phyloP scores from a whole-genome alignment of 2,888 invertebrate genomes.

The Leptopterna dolabrata region DNA sequence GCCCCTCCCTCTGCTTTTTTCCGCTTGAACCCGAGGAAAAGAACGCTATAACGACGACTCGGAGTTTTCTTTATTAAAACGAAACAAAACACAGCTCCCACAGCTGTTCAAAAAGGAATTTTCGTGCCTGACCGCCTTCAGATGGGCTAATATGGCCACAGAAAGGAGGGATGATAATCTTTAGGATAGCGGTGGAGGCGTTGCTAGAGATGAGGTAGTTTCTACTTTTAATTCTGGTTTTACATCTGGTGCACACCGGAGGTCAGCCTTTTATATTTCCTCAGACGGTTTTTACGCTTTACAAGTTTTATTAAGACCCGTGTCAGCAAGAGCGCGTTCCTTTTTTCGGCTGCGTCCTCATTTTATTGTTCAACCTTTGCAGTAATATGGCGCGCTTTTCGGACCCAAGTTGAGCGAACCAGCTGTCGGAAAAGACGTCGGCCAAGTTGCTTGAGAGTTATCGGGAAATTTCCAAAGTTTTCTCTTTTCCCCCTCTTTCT shows the following conservation, averaged over 20 bases:
- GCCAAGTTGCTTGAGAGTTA: neutral
- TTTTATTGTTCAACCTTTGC: conserved; percentile 16
- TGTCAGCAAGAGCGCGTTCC: conserved; percentile 19
- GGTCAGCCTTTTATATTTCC: conserved; percentile 32
- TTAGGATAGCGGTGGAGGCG: neutral
- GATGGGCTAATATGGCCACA: neutral
- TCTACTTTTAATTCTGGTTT: conserved; percentile 38
- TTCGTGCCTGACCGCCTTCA: neutral
- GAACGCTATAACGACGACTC: neutral
- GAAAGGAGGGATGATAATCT: neutral
- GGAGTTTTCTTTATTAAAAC: neutral
- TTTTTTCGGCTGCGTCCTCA: neutral
- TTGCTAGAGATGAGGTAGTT: conserved; percentile 12
- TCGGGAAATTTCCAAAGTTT: neutral
- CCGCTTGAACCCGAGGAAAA: neutral
- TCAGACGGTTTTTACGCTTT: neutral
- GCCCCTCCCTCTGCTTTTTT: no score
- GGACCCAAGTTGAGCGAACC: neutral
- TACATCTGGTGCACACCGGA: conserved; percentile 30
- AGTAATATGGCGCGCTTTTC: conserved; percentile 16
- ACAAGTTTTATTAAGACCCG: conserved; percentile 17
- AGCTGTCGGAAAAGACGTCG: conserved; percentile 9
- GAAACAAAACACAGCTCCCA: neutral
- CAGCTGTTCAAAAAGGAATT: neutral
- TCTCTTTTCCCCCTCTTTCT: neutral